Evolutionary conservation across 2,888 invertebrate species (phyloP).

Genomic region (Caenorhabditis macrosperma): DNA sequence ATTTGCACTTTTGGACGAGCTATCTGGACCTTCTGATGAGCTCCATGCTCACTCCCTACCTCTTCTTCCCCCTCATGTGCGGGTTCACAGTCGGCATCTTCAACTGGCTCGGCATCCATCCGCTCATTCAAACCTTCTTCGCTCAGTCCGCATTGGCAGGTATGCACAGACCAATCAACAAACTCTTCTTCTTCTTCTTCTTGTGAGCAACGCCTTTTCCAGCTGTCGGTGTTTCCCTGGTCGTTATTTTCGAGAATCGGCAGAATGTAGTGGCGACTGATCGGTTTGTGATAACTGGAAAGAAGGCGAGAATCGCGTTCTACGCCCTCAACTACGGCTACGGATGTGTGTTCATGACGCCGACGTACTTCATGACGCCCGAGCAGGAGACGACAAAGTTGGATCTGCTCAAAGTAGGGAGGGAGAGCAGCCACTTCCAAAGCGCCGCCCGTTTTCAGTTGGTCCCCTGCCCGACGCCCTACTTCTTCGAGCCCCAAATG

Average conservation of each 20-base stretch:
- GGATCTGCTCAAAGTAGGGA: constrained; percentile 1
- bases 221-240: constrained; percentile 17
- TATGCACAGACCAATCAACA: not conserved
- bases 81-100: constrained; percentile 12
- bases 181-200: too few species aligned
- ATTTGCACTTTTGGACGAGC: constrained; percentile 33
- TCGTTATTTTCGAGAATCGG: constrained; percentile 34
- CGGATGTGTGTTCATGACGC: constrained; percentile 16
- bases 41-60: constrained; percentile 9
- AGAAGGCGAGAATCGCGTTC: constrained; percentile 10
- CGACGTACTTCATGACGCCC: constrained; percentile 29
- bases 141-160: constrained; percentile 28
- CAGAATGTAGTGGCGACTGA: constrained; percentile 27
- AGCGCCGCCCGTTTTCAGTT: constrained; percentile 12
- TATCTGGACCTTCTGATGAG: constrained; percentile 13
- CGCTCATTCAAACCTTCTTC: constrained; percentile 15
- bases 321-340: constrained; percentile 13
- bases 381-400: constrained; percentile 26
- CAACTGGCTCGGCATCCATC: not conserved
- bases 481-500: constrained; percentile 25
- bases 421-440: too few species aligned
- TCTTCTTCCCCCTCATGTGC: not conserved
- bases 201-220: not conserved
- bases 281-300: not conserved
- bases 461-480: constrained; percentile 23